These are phyloP conservation scores for Tokudaia tokunoshimensis DNA, from an alignment of 2,797 vertebrate species.

Conservation along the genomic window DNA sequence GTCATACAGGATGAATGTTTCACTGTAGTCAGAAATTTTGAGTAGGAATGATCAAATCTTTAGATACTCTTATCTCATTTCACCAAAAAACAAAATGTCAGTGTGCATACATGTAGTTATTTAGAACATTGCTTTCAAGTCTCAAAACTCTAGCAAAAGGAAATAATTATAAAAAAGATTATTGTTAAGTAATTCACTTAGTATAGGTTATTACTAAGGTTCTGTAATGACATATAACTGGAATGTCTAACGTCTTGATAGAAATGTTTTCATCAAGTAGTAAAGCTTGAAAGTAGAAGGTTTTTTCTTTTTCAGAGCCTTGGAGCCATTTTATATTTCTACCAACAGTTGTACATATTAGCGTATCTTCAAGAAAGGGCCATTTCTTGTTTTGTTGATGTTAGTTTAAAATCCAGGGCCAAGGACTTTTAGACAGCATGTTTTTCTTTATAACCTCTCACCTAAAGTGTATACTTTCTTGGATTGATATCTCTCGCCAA, in stretches of 20 bases:
- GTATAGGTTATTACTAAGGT: background rate
- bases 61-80: constrained; percentile 50
- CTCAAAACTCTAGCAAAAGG: constrained; percentile 14
- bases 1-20: constrained; percentile 28
- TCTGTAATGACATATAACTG: constrained; percentile 1
- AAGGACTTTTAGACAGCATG: background rate
- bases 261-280: constrained; percentile 27
- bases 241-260: constrained; percentile 22
- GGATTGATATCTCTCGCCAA: background rate
- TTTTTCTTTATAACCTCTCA: constrained; percentile 46
- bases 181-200: background rate
- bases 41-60: constrained; percentile 46
- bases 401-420: constrained; percentile 7
- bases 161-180: constrained; percentile 22
- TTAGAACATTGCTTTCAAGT: background rate
- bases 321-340: background rate
- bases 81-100: constrained; percentile 44
- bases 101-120: background rate
- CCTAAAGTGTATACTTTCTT: background rate
- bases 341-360: background rate
- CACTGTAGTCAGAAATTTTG: constrained; percentile 54
- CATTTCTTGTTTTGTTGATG: background rate
- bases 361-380: constrained; percentile 38
- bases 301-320: background rate
- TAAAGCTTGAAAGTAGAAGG: background rate